A percentile compares a stretch with the other conserved stretches of the same genome.
Conservation (phyloP, 2,113 vertebrate genomes). For the Peucedramus taeniatus region DNA sequence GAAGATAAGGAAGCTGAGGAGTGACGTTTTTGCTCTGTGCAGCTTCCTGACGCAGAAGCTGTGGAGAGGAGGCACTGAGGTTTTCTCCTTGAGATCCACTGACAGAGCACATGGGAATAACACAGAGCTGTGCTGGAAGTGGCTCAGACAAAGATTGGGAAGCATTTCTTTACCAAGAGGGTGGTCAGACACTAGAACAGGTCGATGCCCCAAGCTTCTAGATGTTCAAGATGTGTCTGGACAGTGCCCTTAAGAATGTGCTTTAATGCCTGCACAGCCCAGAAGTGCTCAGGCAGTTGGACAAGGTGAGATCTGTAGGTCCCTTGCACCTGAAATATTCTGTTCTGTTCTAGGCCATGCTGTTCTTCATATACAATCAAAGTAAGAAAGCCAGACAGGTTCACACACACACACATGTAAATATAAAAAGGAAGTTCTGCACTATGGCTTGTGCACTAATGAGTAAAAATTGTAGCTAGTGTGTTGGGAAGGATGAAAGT, state of each 20-base stretch:
- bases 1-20: neutral
- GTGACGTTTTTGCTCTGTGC: neutral
- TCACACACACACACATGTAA: accelerated
- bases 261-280: too few species aligned
- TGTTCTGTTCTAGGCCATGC: too few species aligned
- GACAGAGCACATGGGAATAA: neutral
- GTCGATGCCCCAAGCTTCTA: accelerated
- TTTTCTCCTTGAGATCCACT: neutral
- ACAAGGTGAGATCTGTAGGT: accelerated
- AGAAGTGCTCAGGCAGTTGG: neutral
- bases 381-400: neutral
- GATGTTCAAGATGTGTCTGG: neutral
- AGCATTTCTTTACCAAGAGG: neutral
- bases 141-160: neutral
- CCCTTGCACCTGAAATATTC: neutral
- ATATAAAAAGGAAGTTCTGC: neutral
- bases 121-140: neutral
- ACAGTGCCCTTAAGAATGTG: neutral
- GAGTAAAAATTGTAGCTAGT: neutral
- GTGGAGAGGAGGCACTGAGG: accelerated
- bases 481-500: too few species aligned
- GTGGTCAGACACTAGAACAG: neutral
- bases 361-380: neutral
- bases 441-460: neutral
- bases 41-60: neutral